Percentiles rank a stretch among this genome's conserved stretches.
Evolutionary conservation across 2,888 invertebrate species (phyloP).

Genomic region (Amphipoea oculea): DNA sequence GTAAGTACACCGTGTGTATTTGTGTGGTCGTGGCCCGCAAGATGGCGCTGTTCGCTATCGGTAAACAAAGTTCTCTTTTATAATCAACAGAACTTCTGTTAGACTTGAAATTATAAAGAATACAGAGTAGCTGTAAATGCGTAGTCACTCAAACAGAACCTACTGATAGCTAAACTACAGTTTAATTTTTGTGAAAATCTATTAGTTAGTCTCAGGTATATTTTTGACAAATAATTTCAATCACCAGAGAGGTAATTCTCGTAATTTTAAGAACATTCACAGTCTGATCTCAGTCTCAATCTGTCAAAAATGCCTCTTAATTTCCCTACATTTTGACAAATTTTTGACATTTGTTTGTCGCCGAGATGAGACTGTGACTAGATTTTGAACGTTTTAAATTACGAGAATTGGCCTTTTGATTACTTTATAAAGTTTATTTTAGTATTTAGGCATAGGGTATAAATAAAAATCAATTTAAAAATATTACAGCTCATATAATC

Average conservation of each 20-base stretch:
- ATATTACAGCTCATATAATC: constrained; percentile 90
- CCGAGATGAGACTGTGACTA: no score
- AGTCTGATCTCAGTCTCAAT: no score
- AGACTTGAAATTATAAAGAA: neutral
- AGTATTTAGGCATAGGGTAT: constrained; percentile 43
- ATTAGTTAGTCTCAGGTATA: neutral
- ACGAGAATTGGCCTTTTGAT: neutral
- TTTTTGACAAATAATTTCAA: constrained; percentile 20
- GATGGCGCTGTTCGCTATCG: constrained; percentile 17
- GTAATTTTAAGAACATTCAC: no score
- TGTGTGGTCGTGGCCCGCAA: neutral
- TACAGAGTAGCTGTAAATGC: neutral
- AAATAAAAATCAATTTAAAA: constrained; percentile 83
- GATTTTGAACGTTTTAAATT: no score
- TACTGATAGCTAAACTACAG: no score
- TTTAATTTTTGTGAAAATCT: no score
- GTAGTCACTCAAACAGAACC: neutral
- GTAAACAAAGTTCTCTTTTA: neutral
- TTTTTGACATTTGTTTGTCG: no score
- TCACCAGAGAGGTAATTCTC: no score
- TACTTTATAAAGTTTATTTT: constrained; percentile 53
- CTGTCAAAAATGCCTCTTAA: no score
- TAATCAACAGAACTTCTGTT: neutral
- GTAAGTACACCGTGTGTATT: neutral
- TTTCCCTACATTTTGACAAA: no score